A percentile compares a stretch with the other conserved stretches of the same genome.
Evolutionary conservation across 23 tunicate genomes (phyloP).

Genomic region (Halocynthia aurantium): DNA sequence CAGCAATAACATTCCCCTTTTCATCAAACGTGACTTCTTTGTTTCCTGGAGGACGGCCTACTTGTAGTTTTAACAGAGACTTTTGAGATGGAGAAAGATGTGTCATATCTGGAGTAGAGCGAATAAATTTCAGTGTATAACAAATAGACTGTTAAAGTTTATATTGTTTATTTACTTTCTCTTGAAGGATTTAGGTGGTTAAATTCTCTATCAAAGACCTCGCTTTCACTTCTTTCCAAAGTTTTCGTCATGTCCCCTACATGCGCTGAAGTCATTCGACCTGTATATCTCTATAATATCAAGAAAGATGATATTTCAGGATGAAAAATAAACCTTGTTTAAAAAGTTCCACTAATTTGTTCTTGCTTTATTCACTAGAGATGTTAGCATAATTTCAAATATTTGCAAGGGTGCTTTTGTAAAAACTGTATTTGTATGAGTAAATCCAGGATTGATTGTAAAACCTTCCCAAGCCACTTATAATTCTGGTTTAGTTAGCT

Average conservation of each 20-base stretch:
- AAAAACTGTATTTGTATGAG: too few species aligned
- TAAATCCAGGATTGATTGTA: too few species aligned
- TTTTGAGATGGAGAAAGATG: conserved; percentile 86
- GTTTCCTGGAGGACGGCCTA: conserved; percentile 90
- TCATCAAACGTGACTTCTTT: conserved; percentile 90
- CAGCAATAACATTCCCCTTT: conserved; percentile 78
- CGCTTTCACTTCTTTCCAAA: conserved; percentile 20
- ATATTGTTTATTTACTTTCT: neutral
- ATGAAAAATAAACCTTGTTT: too few species aligned
- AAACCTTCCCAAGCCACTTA: too few species aligned
- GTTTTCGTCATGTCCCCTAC: conserved; percentile 17
- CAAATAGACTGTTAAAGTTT: neutral
- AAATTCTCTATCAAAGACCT: conserved; percentile 15
- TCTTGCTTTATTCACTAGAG: too few species aligned
- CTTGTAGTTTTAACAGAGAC: conserved; percentile 73
- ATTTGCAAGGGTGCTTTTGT: too few species aligned
- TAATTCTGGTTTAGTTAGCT: too few species aligned
- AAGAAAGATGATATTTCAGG: neutral
- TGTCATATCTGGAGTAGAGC: neutral
- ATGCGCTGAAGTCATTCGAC: conserved; percentile 50
- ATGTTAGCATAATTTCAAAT: too few species aligned
- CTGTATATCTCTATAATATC: conserved; percentile 43
- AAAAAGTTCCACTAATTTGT: too few species aligned
- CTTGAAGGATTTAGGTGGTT: neutral
- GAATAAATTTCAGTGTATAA: neutral